Evolutionary conservation across 2,797 vertebrate species (phyloP), one percentile per base, ranked within the genome.

Genomic region (Chrosomus eos): DNA sequence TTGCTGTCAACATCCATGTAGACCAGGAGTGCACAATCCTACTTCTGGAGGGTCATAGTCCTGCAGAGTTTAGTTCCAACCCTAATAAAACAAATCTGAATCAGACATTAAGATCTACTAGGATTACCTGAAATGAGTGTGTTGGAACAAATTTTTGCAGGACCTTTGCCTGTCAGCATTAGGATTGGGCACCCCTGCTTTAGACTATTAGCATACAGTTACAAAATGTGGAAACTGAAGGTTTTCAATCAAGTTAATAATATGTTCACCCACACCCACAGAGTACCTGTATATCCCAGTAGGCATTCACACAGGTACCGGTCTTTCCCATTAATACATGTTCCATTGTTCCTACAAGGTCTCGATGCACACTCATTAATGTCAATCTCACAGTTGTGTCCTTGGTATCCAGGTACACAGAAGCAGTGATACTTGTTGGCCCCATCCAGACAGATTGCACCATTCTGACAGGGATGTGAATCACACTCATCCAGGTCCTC

Each of bases 341-440:
- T 97, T 88, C 92, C 96, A 10, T 96, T 97, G 87, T 99, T 97
- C 81, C 90, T 93, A 85, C 98, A 99, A 53, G 98, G 98, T 75
- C 93, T 91, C 19, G 98, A 99, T 0, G 97, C 98, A 18, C 98
- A 99, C 90, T 99, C 98, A 0, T 99, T 96, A 86, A 99, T 99
- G 94, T 99, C 98, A 18, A 99, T 96, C 76, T 99, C 98, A 55
- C 98, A 99, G 92, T 92, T 95, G 79, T 94, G 92, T 11, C 98
- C 98, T 89, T 99, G 98, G 89, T 97, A 99, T 0, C 98, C 98
- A 0, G 98, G 98, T 87, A 99, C 98, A 0, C 98, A 99, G 94
- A 97, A 99, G 89, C 98, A 99, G 87, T 93, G 93, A 45, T 93
- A 95, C 67, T 94, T 91, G 0, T 93, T 94, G 53, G 90, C 82